These are phyloP conservation scores for Cantharis nigra DNA, from an alignment of 2,888 invertebrate genomes.

Conservation along the genomic window DNA sequence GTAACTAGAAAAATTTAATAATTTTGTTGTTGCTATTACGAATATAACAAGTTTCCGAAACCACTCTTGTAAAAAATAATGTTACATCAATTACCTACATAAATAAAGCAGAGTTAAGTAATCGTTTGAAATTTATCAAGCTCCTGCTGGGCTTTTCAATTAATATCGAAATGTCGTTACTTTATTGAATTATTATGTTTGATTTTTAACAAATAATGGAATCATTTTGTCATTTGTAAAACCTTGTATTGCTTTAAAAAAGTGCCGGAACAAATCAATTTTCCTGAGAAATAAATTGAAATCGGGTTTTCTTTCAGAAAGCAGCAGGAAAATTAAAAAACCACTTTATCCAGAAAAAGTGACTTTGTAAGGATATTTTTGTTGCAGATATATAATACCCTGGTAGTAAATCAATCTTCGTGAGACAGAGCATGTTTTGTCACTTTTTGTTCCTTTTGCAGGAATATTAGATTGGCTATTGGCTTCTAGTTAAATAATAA, in stretches of 20 bases:
- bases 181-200: not conserved
- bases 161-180: constrained; percentile 5
- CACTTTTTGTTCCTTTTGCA: not conserved
- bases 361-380: no score
- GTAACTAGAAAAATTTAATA: no score
- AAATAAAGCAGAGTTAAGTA: not conserved
- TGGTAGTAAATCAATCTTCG: not conserved
- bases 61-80: not conserved
- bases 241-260: not conserved
- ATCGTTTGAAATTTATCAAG: constrained; percentile 6
- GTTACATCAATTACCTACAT: not conserved
- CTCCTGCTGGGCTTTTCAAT: constrained; percentile 13
- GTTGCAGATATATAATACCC: no score
- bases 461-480: not conserved
- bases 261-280: no score
- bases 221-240: not conserved
- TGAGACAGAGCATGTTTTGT: not conserved
- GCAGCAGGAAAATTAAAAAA: no score
- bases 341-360: no score
- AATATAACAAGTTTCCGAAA: not conserved
- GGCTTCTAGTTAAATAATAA: not conserved
- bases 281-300: no score
- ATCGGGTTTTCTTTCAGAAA: no score
- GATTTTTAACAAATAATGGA: not conserved
- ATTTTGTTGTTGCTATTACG: no score